Conservation (phyloP, 92 coral and sea anemone species). For the Porites rus region DNA sequence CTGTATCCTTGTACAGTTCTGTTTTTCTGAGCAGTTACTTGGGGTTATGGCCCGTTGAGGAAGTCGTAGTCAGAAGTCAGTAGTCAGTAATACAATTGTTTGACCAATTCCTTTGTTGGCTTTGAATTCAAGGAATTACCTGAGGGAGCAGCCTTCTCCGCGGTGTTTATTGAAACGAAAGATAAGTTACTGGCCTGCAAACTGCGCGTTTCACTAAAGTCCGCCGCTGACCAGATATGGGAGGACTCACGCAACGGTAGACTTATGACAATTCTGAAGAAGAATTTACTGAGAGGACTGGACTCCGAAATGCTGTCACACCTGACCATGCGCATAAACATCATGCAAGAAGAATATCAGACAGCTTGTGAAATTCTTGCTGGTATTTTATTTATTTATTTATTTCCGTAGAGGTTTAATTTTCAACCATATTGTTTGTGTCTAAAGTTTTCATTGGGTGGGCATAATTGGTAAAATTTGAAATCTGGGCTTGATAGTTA, state of each 20-base stretch:
- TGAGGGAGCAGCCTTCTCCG: conserved; percentile 46
- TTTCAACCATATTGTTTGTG: no score
- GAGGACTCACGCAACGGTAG: conserved; percentile 37
- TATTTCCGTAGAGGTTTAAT: no score
- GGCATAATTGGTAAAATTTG: no score
- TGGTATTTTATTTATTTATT: neutral
- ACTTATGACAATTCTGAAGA: conserved; percentile 31
- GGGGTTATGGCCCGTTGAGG: no score
- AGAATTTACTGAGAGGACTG: conserved; percentile 26
- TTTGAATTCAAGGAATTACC: conserved; percentile 32
- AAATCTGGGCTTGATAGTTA: no score
- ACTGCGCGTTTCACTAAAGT: conserved; percentile 63
- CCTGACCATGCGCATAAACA: conserved; percentile 29
- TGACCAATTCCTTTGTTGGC: neutral
- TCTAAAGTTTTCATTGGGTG: no score
- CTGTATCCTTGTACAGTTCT: no score
- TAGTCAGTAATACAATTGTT: no score
- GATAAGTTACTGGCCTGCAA: conserved; percentile 44
- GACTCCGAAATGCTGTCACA: neutral
- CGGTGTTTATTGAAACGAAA: conserved; percentile 30
- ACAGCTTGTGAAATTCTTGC: conserved; percentile 36
- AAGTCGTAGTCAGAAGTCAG: no score
- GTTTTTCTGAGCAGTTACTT: no score
- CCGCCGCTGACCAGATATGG: conserved; percentile 65
- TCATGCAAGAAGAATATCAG: conserved; percentile 43